phyloP scores from a whole-genome alignment of 1,140 invertebrate genomes.

The Mizuhopecten yessoensis region DNA sequence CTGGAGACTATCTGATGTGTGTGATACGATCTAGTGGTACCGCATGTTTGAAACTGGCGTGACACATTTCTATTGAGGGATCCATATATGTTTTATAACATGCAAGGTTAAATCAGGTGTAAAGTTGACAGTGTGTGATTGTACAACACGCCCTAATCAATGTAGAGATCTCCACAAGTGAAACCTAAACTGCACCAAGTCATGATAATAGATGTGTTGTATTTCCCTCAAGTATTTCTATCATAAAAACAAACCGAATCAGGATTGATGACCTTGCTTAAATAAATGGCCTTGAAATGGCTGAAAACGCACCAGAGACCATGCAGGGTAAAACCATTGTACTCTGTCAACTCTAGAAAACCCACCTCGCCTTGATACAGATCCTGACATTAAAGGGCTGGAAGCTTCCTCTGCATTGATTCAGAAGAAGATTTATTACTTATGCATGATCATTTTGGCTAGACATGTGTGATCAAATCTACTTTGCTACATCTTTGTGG shows the following conservation, averaged over 20 bases:
- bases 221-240: not conserved
- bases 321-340: not conserved
- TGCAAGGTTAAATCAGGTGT: not conserved
- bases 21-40: not conserved
- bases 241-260: not conserved
- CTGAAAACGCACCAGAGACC: not conserved
- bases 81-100: not conserved
- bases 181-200: not conserved
- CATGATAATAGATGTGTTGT: not conserved
- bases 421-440: not conserved
- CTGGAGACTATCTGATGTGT: not conserved
- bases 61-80: not conserved
- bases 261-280: not conserved
- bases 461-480: not conserved
- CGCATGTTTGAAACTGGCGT: not conserved
- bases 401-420: not conserved
- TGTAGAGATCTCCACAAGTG: not conserved
- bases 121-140: not conserved
- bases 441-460: not conserved
- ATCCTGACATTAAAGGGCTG: not conserved
- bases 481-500: not conserved
- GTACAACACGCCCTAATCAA: constrained; percentile 1
- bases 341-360: not conserved
- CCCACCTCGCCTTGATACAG: not conserved
- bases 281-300: not conserved